Evolutionary conservation across 23 tunicate species (phyloP), one percentile per base, ranked within the genome.

Genomic region (Oikopleura vanhoeffeni): DNA sequence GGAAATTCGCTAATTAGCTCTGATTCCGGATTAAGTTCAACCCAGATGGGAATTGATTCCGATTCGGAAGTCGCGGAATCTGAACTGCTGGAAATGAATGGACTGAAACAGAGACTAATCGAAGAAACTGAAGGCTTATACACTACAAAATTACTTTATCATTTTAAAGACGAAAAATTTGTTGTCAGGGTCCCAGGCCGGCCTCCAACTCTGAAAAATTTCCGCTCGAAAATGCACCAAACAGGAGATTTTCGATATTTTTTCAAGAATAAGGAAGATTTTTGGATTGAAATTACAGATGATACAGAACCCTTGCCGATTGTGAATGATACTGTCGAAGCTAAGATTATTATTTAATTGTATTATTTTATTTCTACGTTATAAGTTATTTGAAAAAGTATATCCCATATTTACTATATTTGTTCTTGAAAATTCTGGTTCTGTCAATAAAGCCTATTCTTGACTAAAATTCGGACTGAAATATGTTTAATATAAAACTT

Each of bases 241-340:
- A 33, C 36, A 28, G 79, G 79, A 24, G 35, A 13, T 28, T 32
- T 13, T 4, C 79, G 79, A 71, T 71, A 13, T 32, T 71, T 71
- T 30, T 71, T 71, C 79, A 71, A 71, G 32, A 24, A 28, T 38
- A 30, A 71, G 35, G 79, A 71, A 24, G 38, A 18, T 13, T 13
- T 71, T 71, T 71, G 79, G 79, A 38, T 71, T 30, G 79, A 71
- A 71, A 71, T 71, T 30, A 71, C 79, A 3, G 79, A 71, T 38
- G 34, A 18, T 2, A 71, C 79, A 32, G 79, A 71, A 30, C 79
- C 79, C 27, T 3, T 71, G 4, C 79, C 79, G 27, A 38, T 71
- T 71, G 2, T 24, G 4, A 30, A 30, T 30, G 79, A 71, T 24
- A 71, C 79, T 71, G 79, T 71, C 32, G 34, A 71, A 13, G 79